phyloP scores from a whole-genome alignment of 92 coral and sea anemone genomes.

The Bergia sp. region DNA sequence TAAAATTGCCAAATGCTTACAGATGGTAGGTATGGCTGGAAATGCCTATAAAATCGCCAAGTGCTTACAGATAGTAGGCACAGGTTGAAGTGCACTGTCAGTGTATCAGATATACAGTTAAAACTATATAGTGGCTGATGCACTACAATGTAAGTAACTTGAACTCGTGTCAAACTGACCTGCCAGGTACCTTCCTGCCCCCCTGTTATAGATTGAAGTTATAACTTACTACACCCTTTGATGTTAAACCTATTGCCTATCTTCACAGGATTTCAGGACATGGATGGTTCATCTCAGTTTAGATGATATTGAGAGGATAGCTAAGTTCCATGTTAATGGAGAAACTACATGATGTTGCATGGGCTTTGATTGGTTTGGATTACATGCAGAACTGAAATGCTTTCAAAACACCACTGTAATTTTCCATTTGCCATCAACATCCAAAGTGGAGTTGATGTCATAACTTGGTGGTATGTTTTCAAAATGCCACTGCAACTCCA shows the following conservation, averaged over 20 bases:
- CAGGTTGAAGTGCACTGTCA: too few relatives aligned
- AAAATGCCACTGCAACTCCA: too few relatives aligned
- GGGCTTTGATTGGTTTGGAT: too few relatives aligned
- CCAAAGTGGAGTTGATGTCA: neutral
- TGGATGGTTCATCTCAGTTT: slow-evolving; percentile 84
- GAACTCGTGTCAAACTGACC: neutral
- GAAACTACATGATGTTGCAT: slow-evolving; percentile 5
- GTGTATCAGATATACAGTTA: too few relatives aligned
- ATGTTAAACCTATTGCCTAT: neutral
- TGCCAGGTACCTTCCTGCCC: neutral
- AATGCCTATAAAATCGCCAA: too few relatives aligned
- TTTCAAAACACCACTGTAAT: too few relatives aligned
- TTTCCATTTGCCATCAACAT: neutral
- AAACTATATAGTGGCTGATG: neutral
- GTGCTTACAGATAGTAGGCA: too few relatives aligned
- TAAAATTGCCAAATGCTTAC: too few relatives aligned
- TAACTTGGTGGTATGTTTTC: neutral
- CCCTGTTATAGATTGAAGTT: neutral
- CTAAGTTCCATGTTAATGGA: slow-evolving; percentile 67
- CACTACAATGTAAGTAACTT: neutral
- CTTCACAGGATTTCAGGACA: slow-evolving; percentile 72
- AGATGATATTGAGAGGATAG: slow-evolving; percentile 96
- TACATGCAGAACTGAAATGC: neutral
- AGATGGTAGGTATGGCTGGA: too few relatives aligned
- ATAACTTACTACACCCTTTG: neutral